These are phyloP conservation scores for Corythaixoides concolor DNA, from an alignment of 2,113 vertebrate species.

Conservation along the genomic window DNA sequence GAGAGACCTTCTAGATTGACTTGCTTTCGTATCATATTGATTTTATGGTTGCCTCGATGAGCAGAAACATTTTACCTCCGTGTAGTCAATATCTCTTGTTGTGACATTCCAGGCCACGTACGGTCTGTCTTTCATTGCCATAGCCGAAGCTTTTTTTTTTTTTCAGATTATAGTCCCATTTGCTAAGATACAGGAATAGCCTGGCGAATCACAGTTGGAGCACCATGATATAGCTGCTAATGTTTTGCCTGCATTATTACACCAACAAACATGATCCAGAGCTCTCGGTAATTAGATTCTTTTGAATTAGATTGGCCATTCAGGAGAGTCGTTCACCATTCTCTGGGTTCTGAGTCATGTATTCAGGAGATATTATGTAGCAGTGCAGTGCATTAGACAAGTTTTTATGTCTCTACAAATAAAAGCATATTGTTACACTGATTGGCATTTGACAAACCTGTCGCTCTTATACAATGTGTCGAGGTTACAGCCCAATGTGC, in stretches of 20 bases:
- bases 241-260: conserved; percentile 88
- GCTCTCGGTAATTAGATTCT: conserved; percentile 87
- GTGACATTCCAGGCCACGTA: conserved; percentile 84
- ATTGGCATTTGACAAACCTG: conserved; percentile 91
- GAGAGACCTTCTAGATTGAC: conserved; percentile 85
- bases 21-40: conserved; percentile 86
- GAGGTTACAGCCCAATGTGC: conserved; percentile 87
- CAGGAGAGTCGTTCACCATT: conserved; percentile 84
- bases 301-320: conserved; percentile 89
- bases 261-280: conserved; percentile 87
- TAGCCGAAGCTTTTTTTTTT: conserved; percentile 72
- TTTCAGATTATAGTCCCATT: conserved; percentile 84
- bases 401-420: conserved; percentile 90
- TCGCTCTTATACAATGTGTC: conserved; percentile 87
- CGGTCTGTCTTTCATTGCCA: conserved; percentile 76
- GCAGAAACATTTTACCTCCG: conserved; percentile 83
- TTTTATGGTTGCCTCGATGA: conserved; percentile 84
- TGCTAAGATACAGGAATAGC: conserved; percentile 86
- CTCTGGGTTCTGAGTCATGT: conserved; percentile 85
- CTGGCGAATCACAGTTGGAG: conserved; percentile 85
- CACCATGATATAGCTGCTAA: conserved; percentile 88
- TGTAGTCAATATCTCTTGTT: conserved; percentile 87
- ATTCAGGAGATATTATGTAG: conserved; percentile 88
- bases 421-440: conserved; percentile 91
- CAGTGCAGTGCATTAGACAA: conserved; percentile 87